These are phyloP conservation scores for human (Homo sapiens) DNA, from an alignment of 2,113 vertebrate species.

Conservation along the genomic window GRCh38 chr3:129650501-129651000, in stretches of 20 bases:
- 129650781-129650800: slow-evolving; percentile 83
- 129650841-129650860: slow-evolving; percentile 76
- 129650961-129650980: slow-evolving; percentile 68
- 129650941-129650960: slow-evolving; percentile 62
- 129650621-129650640: slow-evolving; percentile 85
- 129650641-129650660: slow-evolving; percentile 93
- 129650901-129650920: slow-evolving; percentile 42
- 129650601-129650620: slow-evolving; percentile 84
- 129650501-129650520: slow-evolving; percentile 80
- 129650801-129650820: slow-evolving; percentile 83
- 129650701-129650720: slow-evolving; percentile 96
- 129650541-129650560: slow-evolving; percentile 86
- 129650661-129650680: slow-evolving; percentile 98
- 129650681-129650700: slow-evolving; percentile 96
- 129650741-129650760: slow-evolving; percentile 86
- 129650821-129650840: slow-evolving; percentile 80
- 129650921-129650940: slow-evolving; percentile 52
- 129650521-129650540: slow-evolving; percentile 83
- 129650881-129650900: slow-evolving; percentile 76
- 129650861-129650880: slow-evolving; percentile 67
- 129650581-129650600: slow-evolving; percentile 83
- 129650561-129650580: slow-evolving; percentile 88
- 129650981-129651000: slow-evolving; percentile 77
- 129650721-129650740: slow-evolving; percentile 85
- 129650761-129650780: slow-evolving; percentile 87